Percentiles rank a stretch among this genome's conserved stretches.
Conservation (phyloP, 2,797 vertebrate genomes). For the Sebastes paucispinis region DNA sequence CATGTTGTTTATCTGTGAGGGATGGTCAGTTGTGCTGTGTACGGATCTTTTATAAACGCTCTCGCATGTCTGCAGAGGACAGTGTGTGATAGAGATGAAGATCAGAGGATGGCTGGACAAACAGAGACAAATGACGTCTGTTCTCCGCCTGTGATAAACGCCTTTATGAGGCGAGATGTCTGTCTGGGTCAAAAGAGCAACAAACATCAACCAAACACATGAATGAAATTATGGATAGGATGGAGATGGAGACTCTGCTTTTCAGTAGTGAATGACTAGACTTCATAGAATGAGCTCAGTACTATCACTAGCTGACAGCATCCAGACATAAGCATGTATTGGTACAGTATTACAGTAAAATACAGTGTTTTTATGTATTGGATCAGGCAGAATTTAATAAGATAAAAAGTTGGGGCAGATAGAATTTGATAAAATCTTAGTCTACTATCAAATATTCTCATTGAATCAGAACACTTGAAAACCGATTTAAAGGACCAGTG, state of each 20-base stretch:
- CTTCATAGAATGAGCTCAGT: too few relatives aligned
- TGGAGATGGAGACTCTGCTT: not conserved
- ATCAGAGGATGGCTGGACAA: not conserved
- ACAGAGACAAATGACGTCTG: not conserved
- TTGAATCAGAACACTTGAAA: not conserved
- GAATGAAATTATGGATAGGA: not conserved
- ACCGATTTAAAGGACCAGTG: too few relatives aligned
- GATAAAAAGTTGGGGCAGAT: not conserved
- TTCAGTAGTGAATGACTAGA: not conserved
- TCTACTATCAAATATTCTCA: not conserved
- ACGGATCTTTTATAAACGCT: slow-evolving; percentile 53
- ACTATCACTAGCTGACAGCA: not conserved
- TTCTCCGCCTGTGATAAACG: not conserved
- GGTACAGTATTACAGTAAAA: not conserved
- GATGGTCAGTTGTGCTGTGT: not conserved
- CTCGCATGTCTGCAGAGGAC: slow-evolving; percentile 31
- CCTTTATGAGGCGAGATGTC: not conserved
- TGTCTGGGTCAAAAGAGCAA: slow-evolving; percentile 12
- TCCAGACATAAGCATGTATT: not conserved
- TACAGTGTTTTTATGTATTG: not conserved
- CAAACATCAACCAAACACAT: not conserved
- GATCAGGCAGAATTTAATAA: not conserved
- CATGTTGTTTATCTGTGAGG: slow-evolving; percentile 10
- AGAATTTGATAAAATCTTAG: not conserved
- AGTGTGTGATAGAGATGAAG: not conserved